Conservation (phyloP, 2,797 vertebrate genomes). For the Pyrrhura leucotis region DNA sequence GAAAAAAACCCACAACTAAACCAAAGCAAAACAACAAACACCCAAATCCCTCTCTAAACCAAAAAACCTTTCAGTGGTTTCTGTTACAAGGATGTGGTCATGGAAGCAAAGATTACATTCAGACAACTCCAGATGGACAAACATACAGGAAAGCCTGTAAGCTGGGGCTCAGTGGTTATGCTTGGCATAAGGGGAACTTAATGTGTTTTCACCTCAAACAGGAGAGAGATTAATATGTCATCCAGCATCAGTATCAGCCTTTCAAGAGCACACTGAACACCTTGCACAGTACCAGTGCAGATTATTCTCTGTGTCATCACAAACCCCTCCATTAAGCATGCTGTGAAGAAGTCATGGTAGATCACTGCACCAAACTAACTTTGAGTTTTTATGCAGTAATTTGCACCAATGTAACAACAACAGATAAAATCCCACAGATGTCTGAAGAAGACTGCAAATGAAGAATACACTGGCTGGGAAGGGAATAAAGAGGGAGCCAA, state of each 20-base stretch:
- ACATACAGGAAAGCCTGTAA: neutral
- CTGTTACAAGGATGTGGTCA: neutral
- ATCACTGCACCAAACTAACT: neutral
- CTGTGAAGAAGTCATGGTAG: neutral
- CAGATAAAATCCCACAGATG: neutral
- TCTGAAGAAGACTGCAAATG: constrained; percentile 6
- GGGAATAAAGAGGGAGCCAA: neutral
- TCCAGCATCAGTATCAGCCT: neutral
- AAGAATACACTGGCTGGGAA: neutral
- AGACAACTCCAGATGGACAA: neutral
- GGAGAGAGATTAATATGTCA: neutral
- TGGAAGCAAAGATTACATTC: neutral
- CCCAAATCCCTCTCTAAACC: neutral
- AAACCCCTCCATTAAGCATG: neutral
- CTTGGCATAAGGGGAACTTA: neutral
- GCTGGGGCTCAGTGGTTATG: neutral
- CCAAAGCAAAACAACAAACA: neutral
- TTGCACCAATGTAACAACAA: neutral
- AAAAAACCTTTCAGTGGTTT: neutral
- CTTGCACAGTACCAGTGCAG: neutral
- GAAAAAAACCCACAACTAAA: neutral
- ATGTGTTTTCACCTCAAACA: neutral
- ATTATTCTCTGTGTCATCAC: neutral
- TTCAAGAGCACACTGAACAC: neutral
- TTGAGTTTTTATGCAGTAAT: neutral